Evolutionary conservation across 2,113 vertebrate species (phyloP).

Genomic region (Vanacampus margaritifer): DNA sequence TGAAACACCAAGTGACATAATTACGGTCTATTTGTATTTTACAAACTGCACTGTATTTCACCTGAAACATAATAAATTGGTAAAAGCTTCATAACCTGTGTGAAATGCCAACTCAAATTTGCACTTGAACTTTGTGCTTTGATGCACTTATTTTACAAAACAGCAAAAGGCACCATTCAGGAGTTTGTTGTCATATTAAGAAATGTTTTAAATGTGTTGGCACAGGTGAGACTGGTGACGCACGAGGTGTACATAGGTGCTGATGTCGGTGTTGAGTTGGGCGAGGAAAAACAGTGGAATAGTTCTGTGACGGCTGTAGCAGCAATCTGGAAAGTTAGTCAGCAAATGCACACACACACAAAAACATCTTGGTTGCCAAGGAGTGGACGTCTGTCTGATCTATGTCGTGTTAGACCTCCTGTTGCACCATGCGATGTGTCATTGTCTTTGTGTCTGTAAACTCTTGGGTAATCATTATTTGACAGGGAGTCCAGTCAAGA

Average conservation of each 20-base stretch:
- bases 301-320: slow-evolving; percentile 28
- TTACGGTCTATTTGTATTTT: too few relatives aligned
- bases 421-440: background rate
- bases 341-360: background rate
- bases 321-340: slow-evolving; percentile 19
- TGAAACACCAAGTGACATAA: too few relatives aligned
- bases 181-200: background rate
- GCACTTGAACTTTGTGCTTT: background rate
- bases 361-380: slow-evolving; percentile 21
- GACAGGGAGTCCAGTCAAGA: background rate
- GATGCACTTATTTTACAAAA: background rate
- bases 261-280: slow-evolving; percentile 26
- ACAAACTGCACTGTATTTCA: background rate
- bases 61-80: too few relatives aligned
- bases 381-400: slow-evolving; percentile 13
- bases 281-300: slow-evolving; percentile 23
- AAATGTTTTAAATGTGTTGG: slow-evolving; percentile 3
- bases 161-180: background rate
- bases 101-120: background rate
- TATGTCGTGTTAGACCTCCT: background rate
- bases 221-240: slow-evolving; percentile 14
- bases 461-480: background rate
- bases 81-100: background rate
- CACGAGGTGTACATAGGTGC: background rate
- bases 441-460: background rate